Evolutionary conservation across 2,888 invertebrate genomes (phyloP), one percentile per base, ranked within the genome.

Genomic region (Thymelicus lineola): DNA sequence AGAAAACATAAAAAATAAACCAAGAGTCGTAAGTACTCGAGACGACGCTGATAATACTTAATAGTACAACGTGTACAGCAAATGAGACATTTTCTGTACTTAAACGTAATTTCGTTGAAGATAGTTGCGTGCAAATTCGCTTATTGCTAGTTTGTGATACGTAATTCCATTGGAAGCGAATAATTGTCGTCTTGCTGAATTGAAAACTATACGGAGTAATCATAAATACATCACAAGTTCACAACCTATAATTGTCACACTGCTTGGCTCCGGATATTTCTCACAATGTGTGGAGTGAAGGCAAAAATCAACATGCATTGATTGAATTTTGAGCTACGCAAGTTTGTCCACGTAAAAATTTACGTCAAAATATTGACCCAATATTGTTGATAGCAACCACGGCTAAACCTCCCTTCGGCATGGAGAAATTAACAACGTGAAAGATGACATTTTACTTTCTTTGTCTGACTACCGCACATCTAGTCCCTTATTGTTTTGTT

Each of bases 11-110:
- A 50, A 62, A 35, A 50, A 42, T n/a, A 36, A 36, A 62, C n/a
- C n/a, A 28, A 46, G 28, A 6, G 1, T 58, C 58, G 38, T 66
- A 12, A 28, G 35, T 36, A 48, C 15, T 48, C 35, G 14, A 46
- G 57, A 48, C 57, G 45, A 45, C 4, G 46, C 10, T 17, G 58
- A 58, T 66, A 66, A 66, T 66, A 46, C 10, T 15, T 66, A 66
- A 66, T 66, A 46, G n/a, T 15, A 48, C 58, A 46, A 35, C 35
- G 20, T 28, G 53, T 55, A 35, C 35, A 46, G 57, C 57, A 57
- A 68, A 68, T 68, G 68, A 68, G 57, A 68, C 68, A 38, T 68
- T 57, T 62, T 62, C 46, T 62, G 68, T 46, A 55, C 68, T 62
- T 68, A 68, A 57, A 35, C 14, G 60, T 67, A 53, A 68, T 57